Percentiles rank a stretch among this genome's conserved stretches.
phyloP scores from a whole-genome alignment of 2,888 invertebrate species.

The Lycocerus yunnanus region DNA sequence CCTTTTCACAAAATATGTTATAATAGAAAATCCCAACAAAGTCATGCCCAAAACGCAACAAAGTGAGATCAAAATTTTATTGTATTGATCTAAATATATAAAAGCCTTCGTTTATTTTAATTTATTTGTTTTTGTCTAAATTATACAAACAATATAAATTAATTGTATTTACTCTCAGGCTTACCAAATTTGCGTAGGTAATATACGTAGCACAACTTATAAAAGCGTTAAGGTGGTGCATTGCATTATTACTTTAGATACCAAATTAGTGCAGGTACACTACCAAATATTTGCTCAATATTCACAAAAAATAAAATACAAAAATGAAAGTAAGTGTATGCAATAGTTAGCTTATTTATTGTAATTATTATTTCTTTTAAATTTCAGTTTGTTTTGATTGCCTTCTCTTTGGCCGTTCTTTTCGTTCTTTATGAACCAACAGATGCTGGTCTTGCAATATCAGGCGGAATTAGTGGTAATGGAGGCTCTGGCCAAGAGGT shows the following conservation, averaged over 20 bases:
- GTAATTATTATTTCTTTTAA: neutral
- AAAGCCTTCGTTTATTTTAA: neutral
- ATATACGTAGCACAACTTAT: neutral
- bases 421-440: neutral
- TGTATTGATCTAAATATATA: neutral
- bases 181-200: neutral
- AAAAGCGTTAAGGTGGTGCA: neutral
- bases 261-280: neutral
- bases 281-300: neutral
- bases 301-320: neutral
- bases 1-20: too few relatives aligned
- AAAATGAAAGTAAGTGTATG: neutral
- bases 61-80: neutral
- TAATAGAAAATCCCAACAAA: too few relatives aligned
- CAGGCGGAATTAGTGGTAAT: neutral
- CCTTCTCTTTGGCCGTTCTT: neutral
- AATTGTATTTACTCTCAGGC: neutral
- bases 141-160: neutral
- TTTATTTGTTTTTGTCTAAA: neutral
- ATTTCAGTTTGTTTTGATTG: neutral
- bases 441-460: neutral
- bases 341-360: neutral
- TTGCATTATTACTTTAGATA: neutral
- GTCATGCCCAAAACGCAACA: neutral
- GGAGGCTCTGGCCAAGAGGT: neutral